Evolutionary conservation across 2,113 vertebrate genomes (phyloP).

Genomic region (Lonchura striata): DNA sequence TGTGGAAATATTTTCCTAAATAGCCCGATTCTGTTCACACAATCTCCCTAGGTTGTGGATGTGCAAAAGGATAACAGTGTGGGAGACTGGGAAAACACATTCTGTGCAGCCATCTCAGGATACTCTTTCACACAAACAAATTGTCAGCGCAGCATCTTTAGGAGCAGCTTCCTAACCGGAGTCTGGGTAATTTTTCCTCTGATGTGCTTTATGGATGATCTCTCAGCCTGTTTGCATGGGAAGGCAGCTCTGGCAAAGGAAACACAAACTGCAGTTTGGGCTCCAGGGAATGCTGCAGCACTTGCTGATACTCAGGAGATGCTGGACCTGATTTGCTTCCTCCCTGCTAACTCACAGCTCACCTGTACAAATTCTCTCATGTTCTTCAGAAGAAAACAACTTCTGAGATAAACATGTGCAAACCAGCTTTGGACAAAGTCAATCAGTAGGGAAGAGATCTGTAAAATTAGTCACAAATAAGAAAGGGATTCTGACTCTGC

Average conservation of each 20-base stretch:
- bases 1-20: not conserved
- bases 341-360: not conserved
- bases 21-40: not conserved
- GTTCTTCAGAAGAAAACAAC: not conserved
- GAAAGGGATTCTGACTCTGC: not conserved
- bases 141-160: not conserved
- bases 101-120: not conserved
- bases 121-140: not conserved
- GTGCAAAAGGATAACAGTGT: not conserved
- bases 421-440: not conserved
- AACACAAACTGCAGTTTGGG: rapidly evolving
- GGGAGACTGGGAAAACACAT: not conserved
- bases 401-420: not conserved
- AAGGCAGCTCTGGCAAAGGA: not conserved
- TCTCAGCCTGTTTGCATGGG: not conserved
- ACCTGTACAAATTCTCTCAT: not conserved
- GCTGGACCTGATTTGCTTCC: not conserved
- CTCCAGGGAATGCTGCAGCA: not conserved
- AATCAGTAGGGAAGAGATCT: not conserved
- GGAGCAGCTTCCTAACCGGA: not conserved
- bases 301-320: not conserved
- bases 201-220: not conserved
- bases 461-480: not conserved
- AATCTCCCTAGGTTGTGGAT: not conserved
- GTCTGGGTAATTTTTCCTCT: not conserved